Conservation (phyloP, 1,140 invertebrate species). For the Spodoptera litura region DNA sequence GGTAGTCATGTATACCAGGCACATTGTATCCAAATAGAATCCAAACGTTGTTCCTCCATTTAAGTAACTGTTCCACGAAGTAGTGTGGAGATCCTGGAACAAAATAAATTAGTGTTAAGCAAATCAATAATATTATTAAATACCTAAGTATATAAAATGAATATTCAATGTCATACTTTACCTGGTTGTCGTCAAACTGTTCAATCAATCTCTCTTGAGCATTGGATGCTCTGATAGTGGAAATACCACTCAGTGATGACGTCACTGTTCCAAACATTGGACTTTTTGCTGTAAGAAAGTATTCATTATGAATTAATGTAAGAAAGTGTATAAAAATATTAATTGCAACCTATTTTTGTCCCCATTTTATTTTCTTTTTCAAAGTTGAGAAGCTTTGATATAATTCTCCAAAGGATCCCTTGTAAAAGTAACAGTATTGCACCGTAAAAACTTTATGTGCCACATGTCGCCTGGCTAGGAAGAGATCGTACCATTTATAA, state of each 20-base stretch:
- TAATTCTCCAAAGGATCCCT: constrained; percentile 1
- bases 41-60: constrained; percentile 74
- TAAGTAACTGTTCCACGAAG: constrained; percentile 78
- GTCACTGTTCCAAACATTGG: constrained; percentile 94
- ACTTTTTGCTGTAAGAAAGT: constrained; percentile 87
- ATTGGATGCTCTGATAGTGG: constrained; percentile 91
- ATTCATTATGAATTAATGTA: background rate
- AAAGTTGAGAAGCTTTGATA: background rate
- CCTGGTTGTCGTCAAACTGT: constrained; percentile 89
- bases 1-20: constrained; percentile 72
- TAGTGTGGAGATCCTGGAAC: constrained; percentile 77
- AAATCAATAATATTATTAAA: background rate
- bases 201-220: constrained; percentile 88
- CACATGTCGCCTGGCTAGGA: background rate
- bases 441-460: background rate
- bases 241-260: constrained; percentile 90
- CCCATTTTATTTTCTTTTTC: no score
- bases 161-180: constrained; percentile 61
- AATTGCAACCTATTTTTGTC: no score
- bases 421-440: background rate
- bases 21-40: constrained; percentile 79
- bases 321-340: background rate
- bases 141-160: background rate
- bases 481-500: background rate
- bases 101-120: background rate